Evolutionary conservation across 1,140 invertebrate genomes (phyloP).

Genomic region (Uloborus diversus): DNA sequence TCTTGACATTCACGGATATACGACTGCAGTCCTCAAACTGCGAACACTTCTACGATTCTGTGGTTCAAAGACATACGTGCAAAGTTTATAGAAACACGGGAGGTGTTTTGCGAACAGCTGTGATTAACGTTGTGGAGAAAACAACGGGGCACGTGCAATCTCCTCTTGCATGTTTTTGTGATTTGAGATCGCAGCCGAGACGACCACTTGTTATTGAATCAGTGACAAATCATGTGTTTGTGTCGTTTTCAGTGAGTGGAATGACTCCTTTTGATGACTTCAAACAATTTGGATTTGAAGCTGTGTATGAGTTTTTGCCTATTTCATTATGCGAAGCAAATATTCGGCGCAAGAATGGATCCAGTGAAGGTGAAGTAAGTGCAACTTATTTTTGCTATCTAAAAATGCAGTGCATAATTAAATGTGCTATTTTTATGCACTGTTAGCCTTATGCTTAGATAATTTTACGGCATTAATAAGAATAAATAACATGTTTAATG

Average conservation of each 20-base stretch:
- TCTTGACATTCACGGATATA: conserved; percentile 48
- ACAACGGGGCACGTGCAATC: conserved; percentile 33
- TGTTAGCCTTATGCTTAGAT: no score
- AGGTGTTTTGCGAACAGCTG: conserved; percentile 25
- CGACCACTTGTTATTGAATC: conserved; percentile 78
- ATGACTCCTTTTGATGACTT: conserved; percentile 88
- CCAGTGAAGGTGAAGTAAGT: conserved; percentile 57
- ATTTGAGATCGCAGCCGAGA: conserved; percentile 72
- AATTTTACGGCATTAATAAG: no score
- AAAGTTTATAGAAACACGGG: background rate
- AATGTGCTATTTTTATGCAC: no score
- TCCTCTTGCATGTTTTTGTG: conserved; percentile 78
- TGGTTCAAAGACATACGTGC: conserved; percentile 36
- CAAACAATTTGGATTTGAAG: conserved; percentile 83
- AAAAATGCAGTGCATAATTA: no score
- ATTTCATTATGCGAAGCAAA: conserved; percentile 70
- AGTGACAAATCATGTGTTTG: conserved; percentile 77
- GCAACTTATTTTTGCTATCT: no score
- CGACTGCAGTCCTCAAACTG: conserved; percentile 42
- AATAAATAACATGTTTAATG: no score
- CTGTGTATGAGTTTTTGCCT: conserved; percentile 81
- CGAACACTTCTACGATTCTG: conserved; percentile 43
- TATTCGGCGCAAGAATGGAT: conserved; percentile 51
- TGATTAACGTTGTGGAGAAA: conserved; percentile 13
- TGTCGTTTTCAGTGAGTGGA: conserved; percentile 80